Evolutionary conservation across 2,888 invertebrate genomes (phyloP).

Genomic region (Elegia similella): DNA sequence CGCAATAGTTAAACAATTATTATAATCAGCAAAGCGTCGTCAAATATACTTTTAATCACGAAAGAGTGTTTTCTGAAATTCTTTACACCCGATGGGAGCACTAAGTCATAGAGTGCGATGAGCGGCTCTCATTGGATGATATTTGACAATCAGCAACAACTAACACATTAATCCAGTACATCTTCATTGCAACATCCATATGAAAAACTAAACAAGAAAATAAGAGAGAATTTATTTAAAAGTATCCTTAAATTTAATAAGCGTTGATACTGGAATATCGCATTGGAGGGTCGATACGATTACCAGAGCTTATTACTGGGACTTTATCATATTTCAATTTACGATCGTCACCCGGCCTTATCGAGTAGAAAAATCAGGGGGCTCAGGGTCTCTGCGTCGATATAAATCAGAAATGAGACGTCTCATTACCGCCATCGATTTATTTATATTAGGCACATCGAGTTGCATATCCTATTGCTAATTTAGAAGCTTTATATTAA

Average conservation of each 20-base stretch:
- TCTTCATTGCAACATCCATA: neutral
- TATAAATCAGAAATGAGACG: conserved; percentile 75
- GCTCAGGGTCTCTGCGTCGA: conserved; percentile 46
- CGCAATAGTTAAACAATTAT: too few relatives aligned
- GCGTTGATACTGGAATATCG: conserved; percentile 42
- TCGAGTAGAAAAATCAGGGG: conserved; percentile 76
- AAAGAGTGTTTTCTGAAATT: too few relatives aligned
- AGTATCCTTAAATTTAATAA: conserved; percentile 7
- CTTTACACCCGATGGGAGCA: too few relatives aligned
- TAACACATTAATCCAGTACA: too few relatives aligned
- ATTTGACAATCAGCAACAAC: too few relatives aligned
- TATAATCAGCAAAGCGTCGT: too few relatives aligned
- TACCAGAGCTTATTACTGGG: conserved; percentile 70
- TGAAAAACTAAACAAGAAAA: neutral
- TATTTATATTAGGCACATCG: conserved; percentile 37
- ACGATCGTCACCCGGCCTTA: conserved; percentile 77
- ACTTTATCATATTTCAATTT: conserved; percentile 82
- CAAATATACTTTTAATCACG: too few relatives aligned
- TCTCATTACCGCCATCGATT: conserved; percentile 68
- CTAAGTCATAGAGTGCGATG: too few relatives aligned
- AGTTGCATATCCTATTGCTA: conserved; percentile 24
- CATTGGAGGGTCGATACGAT: conserved; percentile 63
- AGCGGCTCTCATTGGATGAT: too few relatives aligned
- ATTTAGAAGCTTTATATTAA: conserved; percentile 19
- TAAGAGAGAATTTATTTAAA: neutral